Evolutionary conservation across 1,140 invertebrate genomes (phyloP).

Genomic region (Camponotus floridanus): DNA sequence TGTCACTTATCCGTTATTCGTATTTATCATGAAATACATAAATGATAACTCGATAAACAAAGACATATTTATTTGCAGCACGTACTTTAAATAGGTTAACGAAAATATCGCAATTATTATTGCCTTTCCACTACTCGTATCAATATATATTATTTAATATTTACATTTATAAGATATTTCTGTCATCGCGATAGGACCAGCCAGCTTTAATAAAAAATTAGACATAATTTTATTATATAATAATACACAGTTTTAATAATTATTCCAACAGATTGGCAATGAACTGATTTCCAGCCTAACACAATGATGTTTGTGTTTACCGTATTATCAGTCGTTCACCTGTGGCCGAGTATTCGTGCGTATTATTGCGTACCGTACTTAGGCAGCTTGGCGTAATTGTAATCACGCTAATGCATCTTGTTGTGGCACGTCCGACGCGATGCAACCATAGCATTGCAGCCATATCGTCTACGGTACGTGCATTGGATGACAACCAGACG

Average conservation of each 20-base stretch:
- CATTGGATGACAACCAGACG: conserved; percentile 64
- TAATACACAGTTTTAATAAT: conserved; percentile 16
- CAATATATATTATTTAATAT: background rate
- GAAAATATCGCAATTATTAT: background rate
- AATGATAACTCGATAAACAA: conserved; percentile 30
- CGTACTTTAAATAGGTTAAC: background rate
- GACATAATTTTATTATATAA: background rate
- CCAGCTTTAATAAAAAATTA: background rate
- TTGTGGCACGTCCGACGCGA: conserved; percentile 42
- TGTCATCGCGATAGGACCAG: background rate
- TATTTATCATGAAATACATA: conserved; percentile 37
- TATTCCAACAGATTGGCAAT: conserved; percentile 9
- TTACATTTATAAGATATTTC: background rate
- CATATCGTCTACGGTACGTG: conserved; percentile 51
- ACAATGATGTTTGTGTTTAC: conserved; percentile 45
- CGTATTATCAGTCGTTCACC: conserved; percentile 19
- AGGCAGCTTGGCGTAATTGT: conserved; percentile 73
- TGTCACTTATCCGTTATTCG: conserved; percentile 33
- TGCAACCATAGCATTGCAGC: conserved; percentile 24
- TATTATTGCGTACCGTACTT: conserved; percentile 62
- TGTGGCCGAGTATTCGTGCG: conserved; percentile 39
- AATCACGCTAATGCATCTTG: conserved; percentile 77
- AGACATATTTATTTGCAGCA: background rate
- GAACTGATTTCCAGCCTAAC: conserved; percentile 19
- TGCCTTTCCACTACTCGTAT: background rate